Conservation (phyloP, 2,888 invertebrate species). For the Dysmachus trigonus region DNA sequence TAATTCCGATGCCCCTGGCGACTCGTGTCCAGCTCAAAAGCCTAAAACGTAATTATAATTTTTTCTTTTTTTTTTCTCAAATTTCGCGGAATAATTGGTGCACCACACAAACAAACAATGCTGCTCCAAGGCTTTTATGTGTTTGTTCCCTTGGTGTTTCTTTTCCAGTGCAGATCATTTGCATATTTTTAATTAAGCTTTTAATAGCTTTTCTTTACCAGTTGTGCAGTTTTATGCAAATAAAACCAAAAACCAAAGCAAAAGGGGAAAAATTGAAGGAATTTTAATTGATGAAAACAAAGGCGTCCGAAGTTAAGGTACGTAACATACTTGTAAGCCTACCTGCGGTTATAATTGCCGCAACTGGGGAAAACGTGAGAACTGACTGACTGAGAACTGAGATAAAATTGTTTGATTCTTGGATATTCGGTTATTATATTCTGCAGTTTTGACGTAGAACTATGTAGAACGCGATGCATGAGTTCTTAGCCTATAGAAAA, state of each 20-base stretch:
- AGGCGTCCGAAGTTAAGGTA: neutral
- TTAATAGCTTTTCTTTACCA: conserved; percentile 33
- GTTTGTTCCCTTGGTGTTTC: neutral
- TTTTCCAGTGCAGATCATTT: neutral
- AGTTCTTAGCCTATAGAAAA: too few relatives aligned
- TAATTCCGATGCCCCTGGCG: neutral
- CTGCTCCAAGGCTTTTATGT: neutral
- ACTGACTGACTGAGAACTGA: too few relatives aligned
- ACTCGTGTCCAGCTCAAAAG: neutral
- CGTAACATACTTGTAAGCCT: neutral
- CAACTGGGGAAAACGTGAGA: neutral
- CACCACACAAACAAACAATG: neutral
- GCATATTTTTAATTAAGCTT: conserved; percentile 37
- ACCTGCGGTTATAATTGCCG: neutral
- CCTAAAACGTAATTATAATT: neutral
- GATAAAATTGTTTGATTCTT: too few relatives aligned
- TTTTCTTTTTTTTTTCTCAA: neutral
- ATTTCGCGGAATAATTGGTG: neutral
- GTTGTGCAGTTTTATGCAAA: conserved; percentile 18
- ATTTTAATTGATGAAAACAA: conserved; percentile 27
- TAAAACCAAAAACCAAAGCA: conserved; percentile 7
- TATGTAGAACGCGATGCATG: too few relatives aligned
- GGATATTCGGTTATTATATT: too few relatives aligned
- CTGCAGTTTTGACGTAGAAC: too few relatives aligned
- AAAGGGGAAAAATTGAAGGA: neutral